phyloP scores from a whole-genome alignment of 2,888 invertebrate genomes.

The Unio pictorum region DNA sequence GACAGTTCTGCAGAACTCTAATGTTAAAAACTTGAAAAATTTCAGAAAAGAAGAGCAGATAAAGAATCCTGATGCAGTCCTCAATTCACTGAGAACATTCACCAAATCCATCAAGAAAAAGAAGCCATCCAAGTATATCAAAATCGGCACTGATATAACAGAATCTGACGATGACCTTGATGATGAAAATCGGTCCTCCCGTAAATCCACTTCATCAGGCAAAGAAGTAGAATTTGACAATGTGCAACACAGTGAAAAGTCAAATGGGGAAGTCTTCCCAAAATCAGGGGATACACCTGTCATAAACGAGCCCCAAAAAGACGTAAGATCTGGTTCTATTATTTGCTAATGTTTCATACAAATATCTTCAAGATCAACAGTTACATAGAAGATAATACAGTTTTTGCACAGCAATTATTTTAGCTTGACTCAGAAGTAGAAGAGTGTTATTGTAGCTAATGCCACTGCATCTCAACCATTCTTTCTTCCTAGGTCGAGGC shows the following conservation, averaged over 20 bases:
- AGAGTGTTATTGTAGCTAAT: too few species aligned
- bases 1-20: too few species aligned
- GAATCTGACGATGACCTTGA: conserved; percentile 56
- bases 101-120: conserved; percentile 73
- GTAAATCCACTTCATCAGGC: too few species aligned
- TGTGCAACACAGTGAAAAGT: conserved; percentile 4
- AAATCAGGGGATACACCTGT: conserved; percentile 5
- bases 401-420: too few species aligned
- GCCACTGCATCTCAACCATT: too few species aligned
- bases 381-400: too few species aligned
- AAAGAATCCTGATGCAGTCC: conserved; percentile 90
- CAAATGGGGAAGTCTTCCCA: conserved; percentile 7
- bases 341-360: too few species aligned
- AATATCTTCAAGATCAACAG: too few species aligned
- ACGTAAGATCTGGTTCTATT: too few species aligned
- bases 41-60: conserved; percentile 81
- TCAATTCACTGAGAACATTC: conserved; percentile 91
- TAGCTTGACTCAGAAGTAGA: too few species aligned
- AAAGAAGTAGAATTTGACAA: conserved; percentile 4
- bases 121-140: conserved; percentile 35
- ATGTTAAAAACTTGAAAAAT: too few species aligned
- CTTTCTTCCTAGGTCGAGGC: too few species aligned
- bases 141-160: conserved; percentile 11
- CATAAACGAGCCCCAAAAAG: neutral
- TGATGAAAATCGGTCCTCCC: neutral